Conservation (phyloP, 2,888 invertebrate genomes). For the Scaptomyza polygonia region DNA sequence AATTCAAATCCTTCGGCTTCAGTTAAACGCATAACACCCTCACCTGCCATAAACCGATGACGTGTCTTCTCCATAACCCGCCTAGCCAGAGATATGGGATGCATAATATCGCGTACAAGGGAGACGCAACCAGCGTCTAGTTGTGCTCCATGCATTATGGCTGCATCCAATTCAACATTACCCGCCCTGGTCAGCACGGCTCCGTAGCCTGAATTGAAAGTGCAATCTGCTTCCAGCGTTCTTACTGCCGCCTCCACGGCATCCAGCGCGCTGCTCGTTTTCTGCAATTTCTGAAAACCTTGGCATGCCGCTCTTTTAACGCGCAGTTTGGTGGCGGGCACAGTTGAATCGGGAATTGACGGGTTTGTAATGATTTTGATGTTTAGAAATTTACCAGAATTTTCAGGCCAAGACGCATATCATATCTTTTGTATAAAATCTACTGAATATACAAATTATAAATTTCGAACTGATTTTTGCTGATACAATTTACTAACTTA, state of each 20-base stretch:
- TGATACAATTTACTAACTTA: slow-evolving; percentile 11
- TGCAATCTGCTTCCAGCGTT: slow-evolving; percentile 90
- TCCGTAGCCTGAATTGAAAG: slow-evolving; percentile 93
- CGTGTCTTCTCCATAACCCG: slow-evolving; percentile 90
- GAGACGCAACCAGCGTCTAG: slow-evolving; percentile 90
- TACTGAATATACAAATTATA: too few species aligned
- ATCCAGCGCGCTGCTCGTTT: slow-evolving; percentile 87
- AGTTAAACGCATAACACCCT: slow-evolving; percentile 90
- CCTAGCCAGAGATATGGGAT: slow-evolving; percentile 91
- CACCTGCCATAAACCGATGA: slow-evolving; percentile 90
- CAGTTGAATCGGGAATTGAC: slow-evolving; percentile 87
- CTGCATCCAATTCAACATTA: slow-evolving; percentile 93
- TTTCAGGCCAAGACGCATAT: slow-evolving; percentile 1
- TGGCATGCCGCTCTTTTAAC: slow-evolving; percentile 87
- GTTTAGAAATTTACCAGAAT: not conserved
- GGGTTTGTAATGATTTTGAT: not conserved
- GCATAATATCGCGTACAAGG: slow-evolving; percentile 89
- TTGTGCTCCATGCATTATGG: slow-evolving; percentile 90
- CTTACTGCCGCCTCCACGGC: slow-evolving; percentile 92
- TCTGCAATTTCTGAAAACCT: slow-evolving; percentile 86
- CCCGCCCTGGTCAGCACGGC: slow-evolving; percentile 91
- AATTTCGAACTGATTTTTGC: too few species aligned
- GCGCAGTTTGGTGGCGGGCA: slow-evolving; percentile 87
- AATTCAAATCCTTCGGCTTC: slow-evolving; percentile 86
- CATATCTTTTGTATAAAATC: too few species aligned